Conservation (phyloP, 92 coral and sea anemone species). For the Meandrina meandrites region DNA sequence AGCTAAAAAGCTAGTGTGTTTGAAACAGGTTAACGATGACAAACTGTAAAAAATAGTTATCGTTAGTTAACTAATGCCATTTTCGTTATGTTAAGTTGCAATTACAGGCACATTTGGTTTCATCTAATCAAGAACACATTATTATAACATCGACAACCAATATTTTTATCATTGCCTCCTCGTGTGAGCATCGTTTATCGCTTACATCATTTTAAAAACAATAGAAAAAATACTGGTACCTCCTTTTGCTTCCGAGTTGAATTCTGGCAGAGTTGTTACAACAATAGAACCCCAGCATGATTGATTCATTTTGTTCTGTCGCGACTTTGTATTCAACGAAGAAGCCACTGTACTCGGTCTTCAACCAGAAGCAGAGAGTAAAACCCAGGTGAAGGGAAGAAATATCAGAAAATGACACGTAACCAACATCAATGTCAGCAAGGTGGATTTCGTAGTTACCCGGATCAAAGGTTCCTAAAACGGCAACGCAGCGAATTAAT, state of each 20-base stretch:
- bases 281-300: neutral
- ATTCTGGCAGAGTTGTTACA: neutral
- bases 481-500: too few species aligned
- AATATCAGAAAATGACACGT: slow-evolving; percentile 25
- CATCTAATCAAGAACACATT: too few species aligned
- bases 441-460: slow-evolving; percentile 6
- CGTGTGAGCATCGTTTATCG: too few species aligned
- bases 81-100: too few species aligned
- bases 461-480: neutral
- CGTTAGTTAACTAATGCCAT: too few species aligned
- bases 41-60: too few species aligned
- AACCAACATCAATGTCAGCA: neutral
- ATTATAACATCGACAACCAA: too few species aligned
- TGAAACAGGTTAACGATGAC: too few species aligned
- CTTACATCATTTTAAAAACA: too few species aligned
- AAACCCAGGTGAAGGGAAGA: slow-evolving; percentile 21
- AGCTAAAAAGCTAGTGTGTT: too few species aligned
- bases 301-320: neutral
- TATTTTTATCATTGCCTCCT: too few species aligned
- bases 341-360: slow-evolving; percentile 38
- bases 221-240: neutral
- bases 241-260: neutral
- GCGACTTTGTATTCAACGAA: slow-evolving; percentile 25
- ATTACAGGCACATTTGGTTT: too few species aligned
- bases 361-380: slow-evolving; percentile 55